phyloP scores from a whole-genome alignment of 1,140 invertebrate genomes.

The Papilio helenus region DNA sequence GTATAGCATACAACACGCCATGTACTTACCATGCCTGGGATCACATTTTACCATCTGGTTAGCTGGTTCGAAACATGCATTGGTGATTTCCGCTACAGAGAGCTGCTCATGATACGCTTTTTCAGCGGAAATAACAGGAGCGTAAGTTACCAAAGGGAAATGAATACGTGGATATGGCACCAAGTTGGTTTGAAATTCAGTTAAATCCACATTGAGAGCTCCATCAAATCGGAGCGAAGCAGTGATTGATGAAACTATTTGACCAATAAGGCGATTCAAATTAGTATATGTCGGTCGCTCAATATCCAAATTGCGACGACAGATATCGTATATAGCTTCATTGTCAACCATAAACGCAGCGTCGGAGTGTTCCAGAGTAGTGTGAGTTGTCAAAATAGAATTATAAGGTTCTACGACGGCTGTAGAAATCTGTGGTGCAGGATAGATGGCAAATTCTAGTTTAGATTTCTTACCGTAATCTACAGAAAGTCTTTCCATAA shows the following conservation, averaged over 20 bases:
- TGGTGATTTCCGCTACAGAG: conserved; percentile 93
- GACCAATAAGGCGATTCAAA: conserved; percentile 91
- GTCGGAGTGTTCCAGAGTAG: conserved; percentile 93
- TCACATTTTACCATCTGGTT: conserved; percentile 97
- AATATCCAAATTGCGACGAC: conserved; percentile 93
- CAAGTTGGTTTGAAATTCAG: conserved; percentile 94
- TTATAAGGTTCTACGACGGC: conserved; percentile 96
- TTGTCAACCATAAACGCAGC: conserved; percentile 95
- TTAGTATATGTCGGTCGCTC: conserved; percentile 92
- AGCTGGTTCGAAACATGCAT: conserved; percentile 93
- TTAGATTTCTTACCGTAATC: conserved; percentile 96
- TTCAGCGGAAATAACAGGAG: conserved; percentile 92
- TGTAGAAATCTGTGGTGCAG: conserved; percentile 94
- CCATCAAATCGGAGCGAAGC: conserved; percentile 85
- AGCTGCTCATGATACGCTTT: conserved; percentile 93
- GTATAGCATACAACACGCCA: conserved; percentile 93
- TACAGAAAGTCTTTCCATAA: conserved; percentile 94
- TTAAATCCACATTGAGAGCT: conserved; percentile 93
- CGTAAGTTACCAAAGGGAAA: conserved; percentile 93
- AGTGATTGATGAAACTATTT: conserved; percentile 94
- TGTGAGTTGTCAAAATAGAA: conserved; percentile 91
- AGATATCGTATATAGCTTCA: conserved; percentile 93
- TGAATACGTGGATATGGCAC: conserved; percentile 93
- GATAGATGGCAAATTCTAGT: conserved; percentile 95
- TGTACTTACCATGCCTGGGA: conserved; percentile 94